These are phyloP conservation scores for Pterocles burchelli DNA, from an alignment of 2,113 vertebrate species.

Conservation along the genomic window DNA sequence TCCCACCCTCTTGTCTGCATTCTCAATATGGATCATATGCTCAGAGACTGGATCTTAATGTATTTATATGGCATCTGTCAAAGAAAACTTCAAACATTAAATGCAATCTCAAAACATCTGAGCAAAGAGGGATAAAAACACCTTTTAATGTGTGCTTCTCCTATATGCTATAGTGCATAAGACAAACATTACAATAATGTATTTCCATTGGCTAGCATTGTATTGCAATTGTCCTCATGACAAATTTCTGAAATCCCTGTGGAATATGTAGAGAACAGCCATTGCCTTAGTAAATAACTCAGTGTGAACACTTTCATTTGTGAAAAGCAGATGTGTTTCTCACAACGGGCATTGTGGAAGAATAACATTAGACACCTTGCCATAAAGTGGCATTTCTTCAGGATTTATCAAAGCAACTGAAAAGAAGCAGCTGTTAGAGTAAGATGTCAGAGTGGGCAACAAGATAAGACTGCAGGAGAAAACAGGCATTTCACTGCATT, in stretches of 20 bases:
- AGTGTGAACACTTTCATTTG: background rate
- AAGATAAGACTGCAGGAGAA: background rate
- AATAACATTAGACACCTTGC: background rate
- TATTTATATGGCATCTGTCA: background rate
- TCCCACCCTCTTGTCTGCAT: background rate
- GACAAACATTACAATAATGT: background rate
- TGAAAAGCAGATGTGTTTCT: background rate
- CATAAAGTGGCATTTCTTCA: background rate
- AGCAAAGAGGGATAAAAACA: background rate
- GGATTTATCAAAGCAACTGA: background rate
- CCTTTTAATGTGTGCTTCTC: background rate
- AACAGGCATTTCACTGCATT: background rate
- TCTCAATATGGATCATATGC: background rate
- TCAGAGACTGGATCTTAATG: background rate
- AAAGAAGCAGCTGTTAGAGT: background rate
- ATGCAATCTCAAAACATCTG: background rate
- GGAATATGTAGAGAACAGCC: background rate
- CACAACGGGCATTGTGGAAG: background rate
- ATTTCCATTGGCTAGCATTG: background rate
- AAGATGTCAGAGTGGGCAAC: background rate
- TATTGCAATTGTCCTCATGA: background rate
- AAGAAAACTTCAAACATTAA: background rate
- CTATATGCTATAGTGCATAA: background rate
- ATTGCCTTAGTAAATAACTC: background rate
- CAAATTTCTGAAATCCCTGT: background rate